Base-by-base conservation (phyloP, 2,888 invertebrate genomes). In the Metopia argyrocephala region DNA sequence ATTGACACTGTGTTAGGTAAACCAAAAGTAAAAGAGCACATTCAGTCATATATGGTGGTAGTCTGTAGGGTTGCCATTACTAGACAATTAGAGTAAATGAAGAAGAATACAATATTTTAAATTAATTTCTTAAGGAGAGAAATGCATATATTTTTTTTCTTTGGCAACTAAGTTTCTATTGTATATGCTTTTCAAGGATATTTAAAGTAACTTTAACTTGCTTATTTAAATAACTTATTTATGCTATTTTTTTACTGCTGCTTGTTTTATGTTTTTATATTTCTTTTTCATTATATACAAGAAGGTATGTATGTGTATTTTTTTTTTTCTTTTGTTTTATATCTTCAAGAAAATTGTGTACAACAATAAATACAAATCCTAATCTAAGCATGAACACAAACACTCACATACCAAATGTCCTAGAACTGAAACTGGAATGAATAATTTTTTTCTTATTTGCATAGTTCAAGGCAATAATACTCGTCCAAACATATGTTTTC, bases 351-450 rank as follows among this genome's bases (percentile, higher is more conserved):
- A 38, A 38, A 38, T 15, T 15, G 15, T 9, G 9, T 20, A n/a
- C 4, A 21, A 15, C 23, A 48, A 5, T 48, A 12, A 7, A 21
- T 52, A 21, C 3, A 7, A 50, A n/a, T 21, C 50, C 1, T 65
- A 21, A 12, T 50, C n/a, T 18, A n/a, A 48, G 48, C 9, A n/a
- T 3, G 2, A 2, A 20, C 48, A n/a, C 18, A 18, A 5, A 18
- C 2, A 18, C 20, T 15, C 1, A 7, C 48, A 48, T n/a, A 48
- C 18, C 28, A 31, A 48, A 48, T 48, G 31, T 64, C 73, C 56
- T 73, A 28, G 48, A 73, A 57, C 56, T 56, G 64, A 46, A 64
- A 62, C 46, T 56, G 20, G 21, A 21, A 56, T 12, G 15, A 38
- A 12, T 38, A 38, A 38, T 56, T 57, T 52, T 15, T 52, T 23